phyloP scores from a whole-genome alignment of 1,140 invertebrate species.

The Trichogramma pretiosum region DNA sequence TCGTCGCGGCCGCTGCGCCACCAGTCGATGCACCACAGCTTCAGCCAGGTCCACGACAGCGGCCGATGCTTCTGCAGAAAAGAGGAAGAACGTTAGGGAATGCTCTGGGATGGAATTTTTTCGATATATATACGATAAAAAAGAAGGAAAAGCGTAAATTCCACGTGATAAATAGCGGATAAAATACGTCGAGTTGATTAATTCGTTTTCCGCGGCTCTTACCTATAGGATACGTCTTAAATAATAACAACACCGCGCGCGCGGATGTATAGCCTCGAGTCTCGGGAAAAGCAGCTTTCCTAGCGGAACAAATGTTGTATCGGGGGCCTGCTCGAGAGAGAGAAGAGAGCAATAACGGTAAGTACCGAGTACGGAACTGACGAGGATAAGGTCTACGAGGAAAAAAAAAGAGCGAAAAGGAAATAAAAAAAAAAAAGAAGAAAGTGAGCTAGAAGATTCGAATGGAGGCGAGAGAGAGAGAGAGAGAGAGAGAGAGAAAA shows the following conservation, averaged over 20 bases:
- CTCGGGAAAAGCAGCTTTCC: too few species aligned
- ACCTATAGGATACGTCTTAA: too few species aligned
- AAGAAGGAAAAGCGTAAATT: background rate
- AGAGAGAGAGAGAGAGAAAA: background rate
- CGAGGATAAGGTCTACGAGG: background rate
- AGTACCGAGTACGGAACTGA: too few species aligned
- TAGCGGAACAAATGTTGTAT: too few species aligned
- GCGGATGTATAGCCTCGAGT: too few species aligned
- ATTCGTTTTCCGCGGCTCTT: too few species aligned
- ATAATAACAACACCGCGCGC: too few species aligned
- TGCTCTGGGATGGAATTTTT: too few species aligned
- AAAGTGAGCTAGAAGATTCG: background rate
- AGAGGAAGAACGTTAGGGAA: too few species aligned
- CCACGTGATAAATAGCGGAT: background rate
- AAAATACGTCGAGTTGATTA: background rate
- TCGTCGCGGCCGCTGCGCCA: constrained; percentile 77
- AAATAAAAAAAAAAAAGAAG: background rate
- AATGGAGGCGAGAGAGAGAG: background rate
- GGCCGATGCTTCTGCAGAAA: constrained; percentile 41
- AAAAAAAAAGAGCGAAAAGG: background rate
- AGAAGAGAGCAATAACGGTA: too few species aligned
- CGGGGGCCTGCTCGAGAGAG: background rate
- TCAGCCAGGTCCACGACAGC: constrained; percentile 53
- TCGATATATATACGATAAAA: too few species aligned
- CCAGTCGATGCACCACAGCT: constrained; percentile 75